Evolutionary conservation across 2,797 vertebrate species (phyloP).

Genomic region (Labroides dimidiatus): DNA sequence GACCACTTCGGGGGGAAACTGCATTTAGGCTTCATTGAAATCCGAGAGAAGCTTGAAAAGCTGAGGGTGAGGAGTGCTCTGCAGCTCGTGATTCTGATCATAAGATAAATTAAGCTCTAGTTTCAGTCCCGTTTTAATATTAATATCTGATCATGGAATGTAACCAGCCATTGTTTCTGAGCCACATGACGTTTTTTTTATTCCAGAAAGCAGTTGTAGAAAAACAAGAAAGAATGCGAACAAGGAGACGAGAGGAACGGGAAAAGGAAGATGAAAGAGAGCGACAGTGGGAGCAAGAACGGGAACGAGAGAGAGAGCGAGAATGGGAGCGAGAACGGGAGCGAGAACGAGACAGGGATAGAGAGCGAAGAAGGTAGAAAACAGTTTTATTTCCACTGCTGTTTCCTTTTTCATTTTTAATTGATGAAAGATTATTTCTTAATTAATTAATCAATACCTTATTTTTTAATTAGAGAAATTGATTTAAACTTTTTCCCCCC

Average conservation of each 20-base stretch:
- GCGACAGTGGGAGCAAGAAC: constrained; percentile 82
- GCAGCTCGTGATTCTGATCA: neutral
- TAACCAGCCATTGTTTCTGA: neutral
- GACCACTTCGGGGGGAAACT: constrained; percentile 99
- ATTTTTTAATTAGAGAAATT: neutral
- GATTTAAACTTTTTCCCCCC: neutral
- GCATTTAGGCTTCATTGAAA: constrained; percentile 98
- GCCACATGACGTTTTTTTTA: neutral
- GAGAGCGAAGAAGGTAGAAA: constrained; percentile 79
- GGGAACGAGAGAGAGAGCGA: constrained; percentile 88
- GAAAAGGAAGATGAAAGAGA: constrained; percentile 81
- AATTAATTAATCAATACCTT: too few species aligned
- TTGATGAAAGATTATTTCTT: too few species aligned
- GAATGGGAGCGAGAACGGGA: constrained; percentile 63
- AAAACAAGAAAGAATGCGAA: constrained; percentile 94
- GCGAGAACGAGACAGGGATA: constrained; percentile 69
- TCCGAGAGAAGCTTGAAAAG: constrained; percentile 97
- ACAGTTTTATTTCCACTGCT: neutral
- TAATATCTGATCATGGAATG: neutral
- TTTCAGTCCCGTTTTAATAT: neutral
- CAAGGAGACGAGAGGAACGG: constrained; percentile 91
- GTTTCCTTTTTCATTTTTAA: too few species aligned
- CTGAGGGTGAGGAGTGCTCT: constrained; percentile 85
- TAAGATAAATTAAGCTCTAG: neutral
- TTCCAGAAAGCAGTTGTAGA: constrained; percentile 93